These are phyloP conservation scores for Mycetomoellerius zeteki DNA, from an alignment of 1,140 invertebrate genomes.

Conservation along the genomic window DNA sequence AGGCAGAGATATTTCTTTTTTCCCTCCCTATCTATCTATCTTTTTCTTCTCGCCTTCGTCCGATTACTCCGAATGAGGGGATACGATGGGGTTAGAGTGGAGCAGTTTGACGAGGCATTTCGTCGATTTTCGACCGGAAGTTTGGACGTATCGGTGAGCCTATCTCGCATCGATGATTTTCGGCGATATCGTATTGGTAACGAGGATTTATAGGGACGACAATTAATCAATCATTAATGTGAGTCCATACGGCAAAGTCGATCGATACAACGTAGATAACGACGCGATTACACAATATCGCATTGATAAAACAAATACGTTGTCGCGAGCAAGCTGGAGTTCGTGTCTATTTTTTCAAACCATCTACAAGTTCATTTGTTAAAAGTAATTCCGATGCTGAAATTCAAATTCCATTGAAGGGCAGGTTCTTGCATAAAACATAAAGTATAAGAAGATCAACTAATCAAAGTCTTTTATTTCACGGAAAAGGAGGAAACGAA, in stretches of 20 bases:
- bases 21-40: constrained; percentile 10
- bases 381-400: neutral
- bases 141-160: neutral
- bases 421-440: no score
- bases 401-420: neutral
- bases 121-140: neutral
- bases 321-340: neutral
- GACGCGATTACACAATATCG: constrained; percentile 27
- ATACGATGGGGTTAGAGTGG: neutral
- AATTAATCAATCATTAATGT: constrained; percentile 38
- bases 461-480: no score
- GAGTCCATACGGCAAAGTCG: neutral
- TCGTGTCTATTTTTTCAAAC: neutral
- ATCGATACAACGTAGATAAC: constrained; percentile 43
- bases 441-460: no score
- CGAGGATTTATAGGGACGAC: neutral
- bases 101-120: neutral
- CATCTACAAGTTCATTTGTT: neutral
- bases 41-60: constrained; percentile 20
- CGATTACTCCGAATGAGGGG: constrained; percentile 22
- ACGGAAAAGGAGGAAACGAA: no score
- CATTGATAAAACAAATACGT: constrained; percentile 21
- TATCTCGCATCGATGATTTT: neutral
- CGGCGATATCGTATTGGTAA: neutral
- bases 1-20: constrained; percentile 11